Percentiles rank a stretch among this genome's conserved stretches.
These are phyloP conservation scores for Nesometra sesokonis DNA, from an alignment of 35 echinoderm and acorn worm genomes.

Conservation along the genomic window DNA sequence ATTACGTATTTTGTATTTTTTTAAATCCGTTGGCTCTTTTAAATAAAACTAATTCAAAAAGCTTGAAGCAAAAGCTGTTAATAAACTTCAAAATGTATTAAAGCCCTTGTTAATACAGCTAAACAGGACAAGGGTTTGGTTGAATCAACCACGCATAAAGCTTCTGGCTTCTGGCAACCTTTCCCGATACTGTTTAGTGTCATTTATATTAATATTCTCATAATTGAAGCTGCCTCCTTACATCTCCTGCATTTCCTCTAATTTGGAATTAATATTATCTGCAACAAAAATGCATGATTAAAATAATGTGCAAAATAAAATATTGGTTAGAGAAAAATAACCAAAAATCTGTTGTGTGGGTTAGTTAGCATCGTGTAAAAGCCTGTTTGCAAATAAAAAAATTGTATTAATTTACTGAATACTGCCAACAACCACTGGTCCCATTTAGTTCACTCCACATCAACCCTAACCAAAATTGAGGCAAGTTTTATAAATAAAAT, in stretches of 20 bases:
- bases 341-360: not conserved
- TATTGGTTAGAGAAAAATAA: not conserved
- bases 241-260: too few relatives aligned
- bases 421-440: not conserved
- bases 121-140: not conserved
- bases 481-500: too few relatives aligned
- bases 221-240: too few relatives aligned
- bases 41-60: not conserved
- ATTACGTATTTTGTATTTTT: too few relatives aligned
- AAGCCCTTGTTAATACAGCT: not conserved
- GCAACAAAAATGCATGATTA: not conserved
- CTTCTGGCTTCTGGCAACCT: too few relatives aligned
- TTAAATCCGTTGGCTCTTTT: not conserved
- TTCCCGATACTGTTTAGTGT: too few relatives aligned
- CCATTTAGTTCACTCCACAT: not conserved
- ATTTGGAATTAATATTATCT: too few relatives aligned
- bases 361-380: not conserved
- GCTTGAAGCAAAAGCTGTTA: not conserved
- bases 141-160: too few relatives aligned
- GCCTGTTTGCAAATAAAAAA: not conserved
- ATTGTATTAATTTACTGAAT: not conserved
- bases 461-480: too few relatives aligned
- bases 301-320: not conserved
- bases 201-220: too few relatives aligned
- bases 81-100: not conserved